These are phyloP conservation scores for Todiramphus saurophagus DNA, from an alignment of 2,113 vertebrate genomes.

Conservation along the genomic window DNA sequence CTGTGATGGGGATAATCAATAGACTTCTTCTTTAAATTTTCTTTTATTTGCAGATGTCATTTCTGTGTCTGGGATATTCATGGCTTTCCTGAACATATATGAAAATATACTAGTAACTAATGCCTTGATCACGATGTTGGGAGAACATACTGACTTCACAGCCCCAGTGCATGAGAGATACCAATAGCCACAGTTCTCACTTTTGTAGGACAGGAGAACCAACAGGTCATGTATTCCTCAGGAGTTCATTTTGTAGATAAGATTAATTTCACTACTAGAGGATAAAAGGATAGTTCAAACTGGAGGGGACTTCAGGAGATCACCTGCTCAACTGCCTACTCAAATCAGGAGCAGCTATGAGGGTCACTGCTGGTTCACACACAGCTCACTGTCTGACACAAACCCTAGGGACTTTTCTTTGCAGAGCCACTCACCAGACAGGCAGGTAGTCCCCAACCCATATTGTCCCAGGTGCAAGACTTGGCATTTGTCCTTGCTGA, in stretches of 20 bases:
- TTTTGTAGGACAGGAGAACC: not conserved
- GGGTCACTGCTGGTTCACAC: not conserved
- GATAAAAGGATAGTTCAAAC: not conserved
- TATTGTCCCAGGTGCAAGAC: not conserved
- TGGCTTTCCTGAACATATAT: not conserved
- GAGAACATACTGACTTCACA: not conserved
- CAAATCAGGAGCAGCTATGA: not conserved
- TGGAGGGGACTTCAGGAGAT: not conserved
- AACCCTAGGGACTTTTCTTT: not conserved
- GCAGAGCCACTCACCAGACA: not conserved
- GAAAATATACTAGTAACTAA: not conserved
- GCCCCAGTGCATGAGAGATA: not conserved
- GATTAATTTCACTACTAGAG: not conserved
- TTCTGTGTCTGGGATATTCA: not conserved
- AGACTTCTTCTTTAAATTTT: not conserved
- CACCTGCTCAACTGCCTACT: not conserved
- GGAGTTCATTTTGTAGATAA: not conserved
- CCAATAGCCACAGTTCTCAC: not conserved
- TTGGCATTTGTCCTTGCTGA: not conserved
- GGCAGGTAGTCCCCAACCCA: fast-evolving
- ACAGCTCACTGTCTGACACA: not conserved
- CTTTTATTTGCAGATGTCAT: not conserved
- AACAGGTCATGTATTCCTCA: not conserved
- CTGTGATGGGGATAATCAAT: not conserved
- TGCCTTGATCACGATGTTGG: not conserved